Evolutionary conservation across 2,888 invertebrate genomes (phyloP).

Genomic region (Sicus ferrugineus): DNA sequence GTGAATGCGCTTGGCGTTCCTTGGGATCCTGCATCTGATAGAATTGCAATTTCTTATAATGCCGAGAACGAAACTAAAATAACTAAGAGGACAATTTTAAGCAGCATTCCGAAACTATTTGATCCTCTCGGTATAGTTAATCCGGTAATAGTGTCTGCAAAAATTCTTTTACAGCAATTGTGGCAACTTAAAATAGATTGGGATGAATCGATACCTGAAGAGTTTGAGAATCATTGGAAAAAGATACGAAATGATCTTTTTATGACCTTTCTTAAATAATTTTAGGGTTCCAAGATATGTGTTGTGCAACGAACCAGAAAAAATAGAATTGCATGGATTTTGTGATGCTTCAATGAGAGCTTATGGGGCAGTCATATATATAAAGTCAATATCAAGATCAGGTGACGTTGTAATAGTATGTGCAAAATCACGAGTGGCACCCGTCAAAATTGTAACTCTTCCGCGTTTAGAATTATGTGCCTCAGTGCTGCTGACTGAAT

Average conservation of each 20-base stretch:
- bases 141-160: slow-evolving; percentile 11
- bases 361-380: slow-evolving; percentile 18
- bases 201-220: slow-evolving; percentile 37
- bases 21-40: not conserved
- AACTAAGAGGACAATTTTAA: slow-evolving; percentile 12
- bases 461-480: slow-evolving; percentile 34
- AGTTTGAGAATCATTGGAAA: slow-evolving; percentile 30
- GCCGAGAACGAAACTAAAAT: not conserved
- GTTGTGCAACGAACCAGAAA: not conserved
- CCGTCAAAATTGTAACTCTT: slow-evolving; percentile 21
- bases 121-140: slow-evolving; percentile 15
- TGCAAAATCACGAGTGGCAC: slow-evolving; percentile 36
- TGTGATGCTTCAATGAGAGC: slow-evolving; percentile 32
- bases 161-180: slow-evolving; percentile 10
- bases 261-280: not conserved
- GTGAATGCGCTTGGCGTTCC: not conserved
- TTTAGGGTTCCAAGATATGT: not conserved
- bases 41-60: too few species aligned
- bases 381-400: not conserved
- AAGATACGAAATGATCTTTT: slow-evolving; percentile 1
- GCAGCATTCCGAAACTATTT: not conserved
- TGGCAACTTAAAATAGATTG: slow-evolving; percentile 19
- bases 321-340: not conserved
- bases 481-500: slow-evolving; percentile 25
- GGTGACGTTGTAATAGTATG: not conserved